A percentile compares a stretch with the other conserved stretches of the same genome.
These are phyloP conservation scores for Threskiornis aethiopicus DNA, from an alignment of 2,797 vertebrate genomes.

Conservation along the genomic window DNA sequence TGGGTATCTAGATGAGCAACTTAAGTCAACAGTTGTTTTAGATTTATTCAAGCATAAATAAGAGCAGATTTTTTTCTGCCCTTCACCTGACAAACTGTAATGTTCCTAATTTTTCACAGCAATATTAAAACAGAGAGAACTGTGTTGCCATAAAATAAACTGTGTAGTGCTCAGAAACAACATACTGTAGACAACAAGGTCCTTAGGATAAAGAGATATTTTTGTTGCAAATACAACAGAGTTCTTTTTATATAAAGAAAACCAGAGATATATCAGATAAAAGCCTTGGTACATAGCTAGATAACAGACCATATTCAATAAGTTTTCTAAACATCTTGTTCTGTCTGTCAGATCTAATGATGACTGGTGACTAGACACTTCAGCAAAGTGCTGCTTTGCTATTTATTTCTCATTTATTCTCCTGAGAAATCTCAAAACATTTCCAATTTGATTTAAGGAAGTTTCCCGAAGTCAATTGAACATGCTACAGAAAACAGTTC, in stretches of 20 bases:
- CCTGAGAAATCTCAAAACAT: constrained; percentile 62
- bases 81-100: constrained; percentile 39
- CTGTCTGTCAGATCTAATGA: constrained; percentile 73
- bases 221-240: neutral
- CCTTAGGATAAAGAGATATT: constrained; percentile 12
- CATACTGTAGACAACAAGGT: constrained; percentile 2
- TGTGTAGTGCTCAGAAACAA: neutral
- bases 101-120: neutral
- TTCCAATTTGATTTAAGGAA: constrained; percentile 73
- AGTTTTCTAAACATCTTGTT: constrained; percentile 71
- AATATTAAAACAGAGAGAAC: constrained; percentile 15
- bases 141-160: neutral
- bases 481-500: constrained; percentile 57
- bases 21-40: constrained; percentile 40
- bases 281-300: constrained; percentile 48
- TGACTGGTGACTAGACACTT: constrained; percentile 71
- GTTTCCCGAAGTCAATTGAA: constrained; percentile 69
- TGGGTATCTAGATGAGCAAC: constrained; percentile 8
- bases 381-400: constrained; percentile 35
- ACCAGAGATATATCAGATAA: constrained; percentile 34
- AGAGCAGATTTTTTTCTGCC: constrained; percentile 48
- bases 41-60: constrained; percentile 31
- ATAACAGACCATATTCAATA: constrained; percentile 54
- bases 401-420: constrained; percentile 74
- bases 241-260: constrained; percentile 12